A percentile compares a stretch with the other conserved stretches of the same genome.
Evolutionary conservation across 1,140 invertebrate species (phyloP).

Genomic region (honey bee (Apis mellifera)): DNA sequence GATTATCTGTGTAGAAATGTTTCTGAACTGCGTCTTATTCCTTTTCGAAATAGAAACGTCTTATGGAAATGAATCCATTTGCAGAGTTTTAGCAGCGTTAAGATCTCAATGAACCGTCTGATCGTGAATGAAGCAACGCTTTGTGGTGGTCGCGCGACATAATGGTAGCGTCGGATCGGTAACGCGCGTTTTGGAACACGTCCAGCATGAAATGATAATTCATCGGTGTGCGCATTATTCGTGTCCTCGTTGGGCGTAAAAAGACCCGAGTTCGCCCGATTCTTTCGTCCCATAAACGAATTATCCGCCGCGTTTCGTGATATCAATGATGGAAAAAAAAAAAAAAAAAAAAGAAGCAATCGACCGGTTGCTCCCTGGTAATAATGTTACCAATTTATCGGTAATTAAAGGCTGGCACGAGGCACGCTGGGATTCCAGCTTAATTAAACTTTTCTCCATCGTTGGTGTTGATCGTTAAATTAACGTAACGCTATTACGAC

Average conservation of each 20-base stretch:
- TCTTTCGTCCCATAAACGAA: constrained; percentile 18
- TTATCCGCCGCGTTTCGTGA: constrained; percentile 10
- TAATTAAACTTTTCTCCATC: constrained; percentile 46
- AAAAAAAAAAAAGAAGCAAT: not conserved
- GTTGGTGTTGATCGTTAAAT: constrained; percentile 18
- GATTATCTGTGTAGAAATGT: too few species aligned
- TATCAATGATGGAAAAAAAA: too few species aligned
- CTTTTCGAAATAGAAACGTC: not conserved
- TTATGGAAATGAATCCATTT: not conserved
- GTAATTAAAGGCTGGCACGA: constrained; percentile 27
- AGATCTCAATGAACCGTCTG: not conserved
- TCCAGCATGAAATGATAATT: constrained; percentile 33
- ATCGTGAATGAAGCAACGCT: not conserved
- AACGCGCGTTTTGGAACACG: constrained; percentile 24
- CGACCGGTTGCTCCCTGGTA: not conserved
- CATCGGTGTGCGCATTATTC: not conserved
- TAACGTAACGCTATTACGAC: not conserved
- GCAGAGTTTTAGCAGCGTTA: too few species aligned
- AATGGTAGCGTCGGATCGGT: not conserved
- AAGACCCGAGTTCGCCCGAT: not conserved
- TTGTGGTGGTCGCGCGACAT: not conserved
- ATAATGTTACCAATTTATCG: constrained; percentile 48
- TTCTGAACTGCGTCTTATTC: too few species aligned
- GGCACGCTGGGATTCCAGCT: constrained; percentile 12
- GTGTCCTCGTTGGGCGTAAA: not conserved